These are phyloP conservation scores for Centrocercus urophasianus DNA, from an alignment of 2,113 vertebrate genomes.

Conservation along the genomic window DNA sequence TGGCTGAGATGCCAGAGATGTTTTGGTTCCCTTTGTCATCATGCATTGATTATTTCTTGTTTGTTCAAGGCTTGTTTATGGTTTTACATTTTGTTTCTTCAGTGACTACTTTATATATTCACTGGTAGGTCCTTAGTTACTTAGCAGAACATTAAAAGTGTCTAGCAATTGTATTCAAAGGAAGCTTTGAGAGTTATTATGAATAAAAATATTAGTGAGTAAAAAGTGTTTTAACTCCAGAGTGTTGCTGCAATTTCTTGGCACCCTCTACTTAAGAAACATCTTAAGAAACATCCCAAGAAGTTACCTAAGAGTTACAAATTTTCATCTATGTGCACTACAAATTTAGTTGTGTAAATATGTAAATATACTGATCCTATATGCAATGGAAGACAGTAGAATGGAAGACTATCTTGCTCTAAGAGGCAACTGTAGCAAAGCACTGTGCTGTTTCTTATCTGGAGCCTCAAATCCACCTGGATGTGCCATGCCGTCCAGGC, in stretches of 20 bases:
- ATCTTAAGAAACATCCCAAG: neutral
- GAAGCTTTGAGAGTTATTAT: neutral
- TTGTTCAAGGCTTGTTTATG: slow-evolving; percentile 44
- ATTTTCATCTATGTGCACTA: neutral
- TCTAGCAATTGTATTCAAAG: neutral
- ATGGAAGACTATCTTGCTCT: neutral
- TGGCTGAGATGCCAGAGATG: slow-evolving; percentile 44
- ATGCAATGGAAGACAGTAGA: neutral
- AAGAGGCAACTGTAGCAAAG: neutral
- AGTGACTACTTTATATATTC: neutral
- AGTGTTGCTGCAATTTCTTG: neutral
- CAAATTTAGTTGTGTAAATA: too few species aligned
- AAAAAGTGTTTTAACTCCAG: neutral
- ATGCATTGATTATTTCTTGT: slow-evolving; percentile 46
- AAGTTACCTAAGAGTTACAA: neutral
- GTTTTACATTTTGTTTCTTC: slow-evolving; percentile 26
- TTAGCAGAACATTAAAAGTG: neutral
- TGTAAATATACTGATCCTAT: neutral
- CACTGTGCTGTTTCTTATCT: neutral
- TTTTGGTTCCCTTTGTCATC: slow-evolving; percentile 55
- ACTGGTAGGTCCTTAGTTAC: neutral
- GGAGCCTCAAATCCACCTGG: neutral
- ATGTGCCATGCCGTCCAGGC: neutral
- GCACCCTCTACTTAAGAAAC: neutral
- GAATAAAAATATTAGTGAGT: neutral